Percentiles rank a stretch among this genome's conserved stretches.
Evolutionary conservation across 2,797 vertebrate species (phyloP).

Genomic region (Loriculus beryllinus): DNA sequence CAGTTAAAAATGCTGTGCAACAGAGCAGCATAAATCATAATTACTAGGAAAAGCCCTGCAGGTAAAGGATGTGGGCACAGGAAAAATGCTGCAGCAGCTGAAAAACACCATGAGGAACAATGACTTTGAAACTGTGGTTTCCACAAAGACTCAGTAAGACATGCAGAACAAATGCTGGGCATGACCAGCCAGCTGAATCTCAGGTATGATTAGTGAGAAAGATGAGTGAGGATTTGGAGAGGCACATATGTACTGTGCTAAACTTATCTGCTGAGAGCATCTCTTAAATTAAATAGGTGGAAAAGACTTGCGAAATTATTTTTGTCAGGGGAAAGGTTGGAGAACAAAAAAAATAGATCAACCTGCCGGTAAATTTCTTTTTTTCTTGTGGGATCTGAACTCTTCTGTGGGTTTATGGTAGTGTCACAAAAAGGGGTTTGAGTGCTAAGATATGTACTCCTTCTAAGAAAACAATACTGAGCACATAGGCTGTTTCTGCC

Average conservation of each 20-base stretch:
- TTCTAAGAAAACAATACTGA: neutral
- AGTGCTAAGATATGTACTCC: neutral
- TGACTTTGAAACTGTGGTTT: slow-evolving; percentile 26
- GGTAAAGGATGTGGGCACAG: slow-evolving; percentile 39
- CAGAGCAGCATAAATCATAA: neutral
- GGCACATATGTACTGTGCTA: neutral
- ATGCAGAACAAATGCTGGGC: slow-evolving; percentile 20
- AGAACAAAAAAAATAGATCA: neutral
- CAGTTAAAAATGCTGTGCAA: neutral
- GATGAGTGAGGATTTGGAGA: slow-evolving; percentile 8
- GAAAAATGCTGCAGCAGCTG: slow-evolving; percentile 22
- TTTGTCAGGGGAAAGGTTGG: neutral
- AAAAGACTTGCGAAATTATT: neutral
- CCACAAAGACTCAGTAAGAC: slow-evolving; percentile 7
- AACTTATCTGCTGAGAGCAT: neutral
- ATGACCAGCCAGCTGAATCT: slow-evolving; percentile 26
- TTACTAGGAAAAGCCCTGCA: slow-evolving; percentile 21
- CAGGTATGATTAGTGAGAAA: neutral
- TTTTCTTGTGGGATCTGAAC: neutral
- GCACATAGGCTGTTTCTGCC: neutral
- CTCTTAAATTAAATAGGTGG: slow-evolving; percentile 15
- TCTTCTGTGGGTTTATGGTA: neutral
- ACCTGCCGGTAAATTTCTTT: neutral
- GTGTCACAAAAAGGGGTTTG: neutral
- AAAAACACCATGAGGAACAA: neutral